Base-by-base conservation (phyloP, 2,888 invertebrate species). In the Ophioninae sp. region DNA sequence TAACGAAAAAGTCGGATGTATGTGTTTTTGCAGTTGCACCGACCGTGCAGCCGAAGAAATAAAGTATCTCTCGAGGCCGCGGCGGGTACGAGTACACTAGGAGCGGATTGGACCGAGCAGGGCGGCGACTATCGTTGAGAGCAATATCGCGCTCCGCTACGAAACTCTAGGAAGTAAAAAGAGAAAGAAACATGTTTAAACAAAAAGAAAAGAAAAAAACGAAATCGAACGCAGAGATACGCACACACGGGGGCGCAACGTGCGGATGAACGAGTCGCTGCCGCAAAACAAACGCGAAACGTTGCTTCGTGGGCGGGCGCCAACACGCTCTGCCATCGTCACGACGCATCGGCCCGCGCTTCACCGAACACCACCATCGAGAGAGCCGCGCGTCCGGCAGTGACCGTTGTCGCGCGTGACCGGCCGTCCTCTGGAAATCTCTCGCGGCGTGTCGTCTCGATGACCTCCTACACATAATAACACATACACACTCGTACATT, bases 11-110 rank as follows among this genome's bases (percentile, higher is more conserved):
- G 59, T 70, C 50, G 64, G 81, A 74, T 81, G 59, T 75, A 85
- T 50, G 50, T 90, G 78, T 89, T 89, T 84, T 91, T 87, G 23
- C 92, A 91, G 91, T 91, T 86, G 86, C 92, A 77, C 89, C 87
- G 70, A 78, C 88, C 44, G 91, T 92, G 88, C 88, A 85, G 86
- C 85, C 87, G 79, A 67, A 83, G 86, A 90, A 91, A 87, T 91
- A 91, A 87, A 88, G 74, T 72, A 69, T 78, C 57, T 69, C 78
- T 50, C 59, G 59, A 59, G 20, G 64, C 57, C 64, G 78, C 76
- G 79, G 80, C 77, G 67, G 73, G 68, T 76, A 72, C 69, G 73
- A 67, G 72, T 73, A 79, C 73, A 76, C 30, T 50, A 50, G 44
- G 75, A 82, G 73, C 64, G 67, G 67, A 70, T 56, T n/a, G 64